Conservation (phyloP, 2,888 invertebrate species). For the Sepioteuthis lessoniana region DNA sequence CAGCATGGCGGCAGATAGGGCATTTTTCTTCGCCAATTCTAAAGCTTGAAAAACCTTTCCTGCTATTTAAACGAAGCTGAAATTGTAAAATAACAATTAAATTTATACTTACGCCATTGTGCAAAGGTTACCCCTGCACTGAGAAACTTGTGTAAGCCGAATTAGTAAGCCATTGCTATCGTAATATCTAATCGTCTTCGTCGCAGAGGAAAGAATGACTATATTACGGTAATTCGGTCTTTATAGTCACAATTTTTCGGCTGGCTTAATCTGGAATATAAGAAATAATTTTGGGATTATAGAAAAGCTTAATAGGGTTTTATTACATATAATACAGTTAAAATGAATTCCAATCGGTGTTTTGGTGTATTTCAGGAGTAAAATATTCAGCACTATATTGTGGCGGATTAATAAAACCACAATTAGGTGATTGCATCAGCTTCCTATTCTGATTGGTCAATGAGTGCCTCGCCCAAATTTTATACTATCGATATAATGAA, state of each 20-base stretch:
- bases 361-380: not conserved
- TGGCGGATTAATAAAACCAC: not conserved
- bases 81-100: constrained; percentile 43
- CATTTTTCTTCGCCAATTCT: not conserved
- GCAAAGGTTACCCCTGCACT: constrained; percentile 50
- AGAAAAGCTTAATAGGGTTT: not conserved
- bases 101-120: constrained; percentile 67
- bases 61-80: not conserved
- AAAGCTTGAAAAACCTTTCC: not conserved
- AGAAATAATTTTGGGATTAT: not conserved
- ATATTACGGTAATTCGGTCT: not conserved
- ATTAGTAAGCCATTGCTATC: constrained; percentile 24
- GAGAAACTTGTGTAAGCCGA: not conserved
- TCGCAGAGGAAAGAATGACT: not conserved
- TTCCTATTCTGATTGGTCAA: constrained; percentile 24
- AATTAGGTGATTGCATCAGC: not conserved
- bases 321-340: not conserved
- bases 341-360: not conserved
- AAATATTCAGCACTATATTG: not conserved
- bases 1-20: not conserved
- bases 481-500: too few species aligned
- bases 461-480: constrained; percentile 38
- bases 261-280: not conserved
- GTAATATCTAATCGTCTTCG: not conserved
- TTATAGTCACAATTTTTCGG: not conserved